Conservation (phyloP, 2,888 invertebrate genomes). For the Villa cingulata region DNA sequence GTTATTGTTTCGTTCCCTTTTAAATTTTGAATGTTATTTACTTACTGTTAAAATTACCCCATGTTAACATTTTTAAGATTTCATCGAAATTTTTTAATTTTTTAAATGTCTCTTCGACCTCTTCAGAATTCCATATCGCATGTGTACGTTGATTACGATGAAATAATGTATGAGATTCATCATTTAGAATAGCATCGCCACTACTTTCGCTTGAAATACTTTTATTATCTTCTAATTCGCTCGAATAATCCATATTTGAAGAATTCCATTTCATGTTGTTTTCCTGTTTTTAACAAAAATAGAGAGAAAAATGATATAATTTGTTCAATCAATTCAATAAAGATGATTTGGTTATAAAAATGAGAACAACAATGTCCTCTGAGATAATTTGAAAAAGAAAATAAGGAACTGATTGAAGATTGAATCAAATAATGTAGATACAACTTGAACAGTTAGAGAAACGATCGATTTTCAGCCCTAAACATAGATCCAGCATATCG, state of each 20-base stretch:
- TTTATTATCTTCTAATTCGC: constrained; percentile 28
- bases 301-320: no score
- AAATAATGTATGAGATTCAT: constrained; percentile 29
- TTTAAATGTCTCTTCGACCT: constrained; percentile 28
- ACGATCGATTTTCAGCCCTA: no score
- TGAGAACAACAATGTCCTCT: no score
- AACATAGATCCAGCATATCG: no score
- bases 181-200: constrained; percentile 29
- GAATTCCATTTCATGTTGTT: constrained; percentile 33
- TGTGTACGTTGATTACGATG: constrained; percentile 27
- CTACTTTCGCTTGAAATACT: constrained; percentile 33
- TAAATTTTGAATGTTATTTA: neutral
- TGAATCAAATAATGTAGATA: no score
- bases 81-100: constrained; percentile 20
- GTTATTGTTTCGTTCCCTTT: neutral
- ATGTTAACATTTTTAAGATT: constrained; percentile 26
- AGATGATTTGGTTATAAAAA: no score
- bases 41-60: constrained; percentile 25
- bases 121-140: constrained; percentile 29
- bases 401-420: no score
- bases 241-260: constrained; percentile 20
- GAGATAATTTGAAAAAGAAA: no score
- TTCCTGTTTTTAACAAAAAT: no score
- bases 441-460: no score
- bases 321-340: no score